Conservation (phyloP, 2,888 invertebrate species). For the Crocallis elinguaria region DNA sequence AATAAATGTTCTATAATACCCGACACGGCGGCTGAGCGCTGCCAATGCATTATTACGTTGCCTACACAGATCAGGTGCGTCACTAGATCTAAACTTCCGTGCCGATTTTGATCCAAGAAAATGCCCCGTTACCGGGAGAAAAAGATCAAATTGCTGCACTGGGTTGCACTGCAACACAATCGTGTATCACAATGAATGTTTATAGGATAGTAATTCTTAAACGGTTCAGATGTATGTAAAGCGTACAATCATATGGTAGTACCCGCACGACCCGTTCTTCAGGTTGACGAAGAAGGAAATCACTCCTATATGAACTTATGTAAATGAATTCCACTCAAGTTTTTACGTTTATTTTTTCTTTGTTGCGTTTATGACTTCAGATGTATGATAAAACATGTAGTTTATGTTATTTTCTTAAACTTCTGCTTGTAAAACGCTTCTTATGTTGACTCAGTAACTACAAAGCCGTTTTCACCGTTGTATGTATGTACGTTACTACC, state of each 20-base stretch:
- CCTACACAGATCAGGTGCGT: no score
- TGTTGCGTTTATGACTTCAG: not conserved
- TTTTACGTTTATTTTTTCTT: constrained; percentile 15
- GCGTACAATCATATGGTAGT: not conserved
- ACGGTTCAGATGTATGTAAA: not conserved
- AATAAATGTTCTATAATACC: no score
- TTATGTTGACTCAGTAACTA: not conserved
- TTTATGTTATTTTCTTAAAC: not conserved
- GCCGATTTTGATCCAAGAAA: no score
- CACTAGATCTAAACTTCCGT: no score
- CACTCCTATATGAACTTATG: constrained; percentile 23
- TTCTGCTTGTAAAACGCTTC: not conserved
- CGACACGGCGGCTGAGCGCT: no score
- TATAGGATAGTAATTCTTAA: no score
- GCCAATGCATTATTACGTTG: no score
- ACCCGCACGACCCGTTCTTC: constrained; percentile 16
- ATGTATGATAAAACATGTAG: not conserved
- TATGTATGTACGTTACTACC: no score
- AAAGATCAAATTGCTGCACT: no score
- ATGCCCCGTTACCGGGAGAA: no score
- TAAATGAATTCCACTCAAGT: constrained; percentile 22
- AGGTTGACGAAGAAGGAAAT: constrained; percentile 20
- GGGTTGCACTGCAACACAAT: no score
- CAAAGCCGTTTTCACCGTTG: not conserved
- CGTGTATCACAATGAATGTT: no score